Evolutionary conservation across 1,140 invertebrate species (phyloP), one percentile per base, ranked within the genome.

Genomic region (Trichonephila inaurata): DNA sequence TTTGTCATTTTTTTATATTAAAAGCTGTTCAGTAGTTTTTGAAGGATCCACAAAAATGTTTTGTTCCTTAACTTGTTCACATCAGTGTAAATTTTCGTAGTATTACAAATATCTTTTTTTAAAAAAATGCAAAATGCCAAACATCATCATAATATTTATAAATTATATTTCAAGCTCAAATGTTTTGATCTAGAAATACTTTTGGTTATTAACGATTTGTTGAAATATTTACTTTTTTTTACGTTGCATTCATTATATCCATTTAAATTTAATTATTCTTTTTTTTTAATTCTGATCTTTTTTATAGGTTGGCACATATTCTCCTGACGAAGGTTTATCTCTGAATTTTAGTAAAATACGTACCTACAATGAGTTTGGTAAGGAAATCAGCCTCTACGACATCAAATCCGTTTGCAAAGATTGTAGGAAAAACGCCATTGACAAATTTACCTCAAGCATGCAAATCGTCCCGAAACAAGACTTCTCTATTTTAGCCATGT

Each of bases 401-500:
- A 89, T 95, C 14, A 93, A 89, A 77, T 95, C 95, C 6, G 62
- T 93, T 24, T 95, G 95, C 89, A 88, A 87, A 51, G 81, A 91
- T 4, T 87, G 89, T 51, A 86, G 94, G 89, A 72, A 85, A 89
- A 64, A 93, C 60, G 21, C 94, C 3, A 18, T 58, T 1, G 64
- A 77, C 18, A 64, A 60, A 6, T 88, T 88, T n/a, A 64, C 82
- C n/a, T 51, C 89, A 6, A 81, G 72, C 10, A 94, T 95, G 72
- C 94, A 95, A 94, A 94, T 95, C 60, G 94, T 94, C 18, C 94
- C 95, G 14, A 92, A 94, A 4, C 89, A 95, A 90, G 86, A 95
- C 14, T 95, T 95, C 66, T 94, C 95, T 19, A 95, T 95, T 33
- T 93, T 95, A 58, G 94, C 94, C 0, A 69, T 95, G 1, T 94